phyloP scores from a whole-genome alignment of 2,888 invertebrate species.

The Ceratothoa steindachneri region DNA sequence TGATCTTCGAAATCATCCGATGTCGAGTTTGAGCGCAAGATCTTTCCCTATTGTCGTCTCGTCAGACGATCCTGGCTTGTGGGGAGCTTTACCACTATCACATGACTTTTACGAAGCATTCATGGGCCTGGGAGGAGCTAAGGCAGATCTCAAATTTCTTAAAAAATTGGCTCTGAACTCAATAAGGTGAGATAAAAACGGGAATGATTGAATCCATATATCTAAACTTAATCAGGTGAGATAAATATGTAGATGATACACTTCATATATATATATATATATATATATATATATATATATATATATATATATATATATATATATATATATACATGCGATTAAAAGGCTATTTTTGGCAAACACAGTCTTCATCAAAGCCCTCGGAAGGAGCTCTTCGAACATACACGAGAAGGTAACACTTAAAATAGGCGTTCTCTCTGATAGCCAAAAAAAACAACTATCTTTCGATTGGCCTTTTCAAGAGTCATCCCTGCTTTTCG shows the following conservation, averaged over 20 bases:
- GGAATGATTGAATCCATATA: not conserved
- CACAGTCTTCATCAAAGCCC: too few relatives aligned
- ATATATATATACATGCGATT: slow-evolving; percentile 2
- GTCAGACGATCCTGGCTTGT: slow-evolving; percentile 74
- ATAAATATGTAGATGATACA: too few relatives aligned
- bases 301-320: slow-evolving; percentile 17
- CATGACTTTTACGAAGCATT: slow-evolving; percentile 77
- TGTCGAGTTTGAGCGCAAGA: slow-evolving; percentile 62
- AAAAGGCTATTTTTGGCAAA: too few relatives aligned
- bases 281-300: slow-evolving; percentile 17
- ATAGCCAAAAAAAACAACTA: too few relatives aligned
- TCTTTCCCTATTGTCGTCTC: slow-evolving; percentile 66
- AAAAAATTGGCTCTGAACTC: slow-evolving; percentile 73
- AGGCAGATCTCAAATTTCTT: slow-evolving; percentile 65
- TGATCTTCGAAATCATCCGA: slow-evolving; percentile 74
- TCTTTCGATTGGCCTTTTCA: too few relatives aligned
- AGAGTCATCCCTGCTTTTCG: too few relatives aligned
- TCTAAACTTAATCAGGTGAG: not conserved
- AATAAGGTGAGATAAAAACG: slow-evolving; percentile 54
- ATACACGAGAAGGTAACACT: too few relatives aligned
- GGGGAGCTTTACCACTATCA: slow-evolving; percentile 68
- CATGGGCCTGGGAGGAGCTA: slow-evolving; percentile 66
- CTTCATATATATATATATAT: slow-evolving; percentile 15
- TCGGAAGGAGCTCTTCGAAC: too few relatives aligned
- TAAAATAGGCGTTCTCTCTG: too few relatives aligned